phyloP scores from a whole-genome alignment of 1,140 invertebrate genomes.

The Zaprionus inermis region DNA sequence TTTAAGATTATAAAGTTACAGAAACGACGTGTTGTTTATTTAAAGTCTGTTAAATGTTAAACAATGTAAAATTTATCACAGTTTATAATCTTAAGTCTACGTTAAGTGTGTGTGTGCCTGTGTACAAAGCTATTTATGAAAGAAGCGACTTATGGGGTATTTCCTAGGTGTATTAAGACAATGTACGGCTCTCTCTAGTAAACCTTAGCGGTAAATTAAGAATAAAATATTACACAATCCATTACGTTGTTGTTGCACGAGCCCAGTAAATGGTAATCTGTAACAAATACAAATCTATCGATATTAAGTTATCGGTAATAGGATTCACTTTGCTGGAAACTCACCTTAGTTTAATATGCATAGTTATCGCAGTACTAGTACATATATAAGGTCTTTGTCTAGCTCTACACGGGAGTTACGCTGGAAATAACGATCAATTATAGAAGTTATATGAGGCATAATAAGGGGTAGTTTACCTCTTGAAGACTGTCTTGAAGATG shows the following conservation, averaged over 20 bases:
- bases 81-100: constrained; percentile 72
- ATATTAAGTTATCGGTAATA: not conserved
- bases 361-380: not conserved
- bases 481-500: constrained; percentile 93
- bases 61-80: constrained; percentile 81
- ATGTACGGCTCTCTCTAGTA: constrained; percentile 35
- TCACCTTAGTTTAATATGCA: constrained; percentile 35
- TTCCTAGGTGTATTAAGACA: constrained; percentile 41
- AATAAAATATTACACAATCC: constrained; percentile 72
- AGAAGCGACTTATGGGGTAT: constrained; percentile 31
- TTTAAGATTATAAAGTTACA: constrained; percentile 67
- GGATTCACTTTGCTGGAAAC: not conserved
- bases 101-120: constrained; percentile 33
- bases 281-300: not conserved
- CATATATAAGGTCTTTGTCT: constrained; percentile 10
- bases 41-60: constrained; percentile 79
- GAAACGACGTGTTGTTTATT: constrained; percentile 62
- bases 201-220: constrained; percentile 25
- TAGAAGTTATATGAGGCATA: not conserved
- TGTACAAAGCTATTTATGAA: constrained; percentile 29
- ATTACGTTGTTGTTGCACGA: constrained; percentile 65
- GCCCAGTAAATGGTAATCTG: constrained; percentile 48
- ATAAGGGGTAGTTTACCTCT: constrained; percentile 87
- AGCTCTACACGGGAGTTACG: constrained; percentile 29
- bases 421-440: not conserved